phyloP scores from a whole-genome alignment of 2,113 vertebrate species.

The Numida meleagris region DNA sequence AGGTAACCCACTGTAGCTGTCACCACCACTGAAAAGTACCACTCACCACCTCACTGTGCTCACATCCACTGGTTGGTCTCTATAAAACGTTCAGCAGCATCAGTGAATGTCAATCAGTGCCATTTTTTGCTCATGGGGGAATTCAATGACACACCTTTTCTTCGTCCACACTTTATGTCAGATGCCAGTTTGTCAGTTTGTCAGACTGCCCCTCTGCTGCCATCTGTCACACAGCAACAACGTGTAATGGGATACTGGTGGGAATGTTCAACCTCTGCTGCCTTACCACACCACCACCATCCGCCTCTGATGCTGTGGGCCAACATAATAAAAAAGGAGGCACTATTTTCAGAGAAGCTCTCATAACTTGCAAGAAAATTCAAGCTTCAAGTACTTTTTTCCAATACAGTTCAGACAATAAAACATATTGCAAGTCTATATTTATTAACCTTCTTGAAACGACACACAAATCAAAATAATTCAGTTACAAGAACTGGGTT shows the following conservation, averaged over 20 bases:
- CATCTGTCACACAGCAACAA: neutral
- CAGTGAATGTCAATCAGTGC: too few species aligned
- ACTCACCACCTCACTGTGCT: too few species aligned
- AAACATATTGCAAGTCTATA: neutral
- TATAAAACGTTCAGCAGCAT: too few species aligned
- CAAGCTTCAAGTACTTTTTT: neutral
- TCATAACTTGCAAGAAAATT: neutral
- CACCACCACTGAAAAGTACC: too few species aligned
- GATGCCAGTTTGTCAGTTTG: too few species aligned
- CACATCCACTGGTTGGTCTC: too few species aligned
- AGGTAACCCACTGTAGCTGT: too few species aligned
- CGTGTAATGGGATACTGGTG: neutral
- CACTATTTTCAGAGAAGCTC: neutral
- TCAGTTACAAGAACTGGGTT: neutral
- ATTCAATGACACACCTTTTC: too few species aligned
- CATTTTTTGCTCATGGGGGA: too few species aligned
- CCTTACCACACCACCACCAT: neutral
- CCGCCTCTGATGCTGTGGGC: too few species aligned
- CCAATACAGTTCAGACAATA: neutral
- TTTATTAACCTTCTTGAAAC: conserved; percentile 6
- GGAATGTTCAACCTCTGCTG: neutral
- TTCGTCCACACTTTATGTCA: too few species aligned
- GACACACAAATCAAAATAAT: conserved; percentile 43
- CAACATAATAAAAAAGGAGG: neutral
- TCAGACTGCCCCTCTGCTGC: neutral